Evolutionary conservation across 2,888 invertebrate species (phyloP).

Genomic region (Stenchaetothrips biformis): DNA sequence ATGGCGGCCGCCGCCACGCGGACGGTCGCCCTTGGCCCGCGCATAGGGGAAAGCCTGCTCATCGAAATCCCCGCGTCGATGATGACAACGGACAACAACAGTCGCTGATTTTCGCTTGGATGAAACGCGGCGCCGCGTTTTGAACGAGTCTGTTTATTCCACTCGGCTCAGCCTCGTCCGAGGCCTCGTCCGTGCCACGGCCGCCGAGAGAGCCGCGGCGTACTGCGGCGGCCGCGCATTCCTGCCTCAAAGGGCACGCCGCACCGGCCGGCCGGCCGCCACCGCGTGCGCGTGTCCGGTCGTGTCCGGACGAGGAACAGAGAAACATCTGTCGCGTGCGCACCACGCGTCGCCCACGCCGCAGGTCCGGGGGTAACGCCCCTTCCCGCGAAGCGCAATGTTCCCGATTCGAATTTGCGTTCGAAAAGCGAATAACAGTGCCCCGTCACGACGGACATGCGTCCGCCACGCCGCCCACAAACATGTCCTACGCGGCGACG

Average conservation of each 20-base stretch:
- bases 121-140: too few relatives aligned
- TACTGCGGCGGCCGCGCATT: not conserved
- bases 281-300: not conserved
- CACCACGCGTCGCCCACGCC: not conserved
- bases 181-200: too few relatives aligned
- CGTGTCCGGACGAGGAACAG: not conserved
- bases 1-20: not conserved
- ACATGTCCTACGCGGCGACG: not conserved
- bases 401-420: too few relatives aligned
- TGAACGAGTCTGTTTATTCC: too few relatives aligned
- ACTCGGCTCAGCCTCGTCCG: too few relatives aligned
- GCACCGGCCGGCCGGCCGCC: not conserved
- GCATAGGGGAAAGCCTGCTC: conserved; percentile 25
- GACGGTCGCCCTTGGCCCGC: not conserved
- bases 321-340: not conserved
- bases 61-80: conserved; percentile 30
- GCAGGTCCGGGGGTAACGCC: not conserved
- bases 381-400: not conserved
- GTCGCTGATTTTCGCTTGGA: too few relatives aligned
- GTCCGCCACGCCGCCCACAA: not conserved
- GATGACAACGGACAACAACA: too few relatives aligned
- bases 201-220: too few relatives aligned
- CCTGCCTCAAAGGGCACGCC: not conserved
- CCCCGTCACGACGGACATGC: not conserved
- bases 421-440: too few relatives aligned